Evolutionary conservation across 2,888 invertebrate species (phyloP), one percentile per base, ranked within the genome.

Genomic region (Drosophila buzzatii): DNA sequence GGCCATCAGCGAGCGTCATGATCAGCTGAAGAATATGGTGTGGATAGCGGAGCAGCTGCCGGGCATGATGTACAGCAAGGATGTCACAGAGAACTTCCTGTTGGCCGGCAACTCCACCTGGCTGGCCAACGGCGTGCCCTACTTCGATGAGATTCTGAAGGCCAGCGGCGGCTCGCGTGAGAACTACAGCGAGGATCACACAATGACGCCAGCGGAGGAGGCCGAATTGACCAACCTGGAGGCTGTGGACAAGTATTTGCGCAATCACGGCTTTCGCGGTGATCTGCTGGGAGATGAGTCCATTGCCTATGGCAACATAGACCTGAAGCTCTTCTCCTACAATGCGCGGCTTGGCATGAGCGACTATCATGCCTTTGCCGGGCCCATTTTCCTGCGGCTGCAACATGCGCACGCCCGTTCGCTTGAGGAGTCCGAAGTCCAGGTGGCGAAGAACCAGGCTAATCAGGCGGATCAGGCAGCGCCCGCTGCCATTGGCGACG

Each of bases 41-140:
- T 96, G 96, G 94, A 94, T 98, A 45, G 93, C 97, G 3, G 98
- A 98, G 92, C 98, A 98, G 88, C 93, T 96, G 37, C 96, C 96
- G 0, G 95, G 95, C 0, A 92, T 94, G n/a, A 94, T 95, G n/a
- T 86, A 89, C 41, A 69, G 76, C 49, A 84, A 90, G 63, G 97
- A 97, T 91, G 93, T 96, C 61, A 96, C 97, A 0, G 93, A 95
- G 45, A 92, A 94, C 0, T 94, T 98, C 52, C 90, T 94, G 3
- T 20, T 76, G 12, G 71, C 78, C 14, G 88, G 90, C 65, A 91
- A 90, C 60, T 73, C 87, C 95, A 35, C 97, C 95, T 93, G 96
- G 97, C 95, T 95, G 39, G 96, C 92, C n/a, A 92, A 92, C 56
- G 93, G 93, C 9, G 82, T 91, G 70, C 91, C 93, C 18, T 93